Evolutionary conservation across 2,797 vertebrate species (phyloP), one percentile per base, ranked within the genome.

Genomic region (Enoplosus armatus): DNA sequence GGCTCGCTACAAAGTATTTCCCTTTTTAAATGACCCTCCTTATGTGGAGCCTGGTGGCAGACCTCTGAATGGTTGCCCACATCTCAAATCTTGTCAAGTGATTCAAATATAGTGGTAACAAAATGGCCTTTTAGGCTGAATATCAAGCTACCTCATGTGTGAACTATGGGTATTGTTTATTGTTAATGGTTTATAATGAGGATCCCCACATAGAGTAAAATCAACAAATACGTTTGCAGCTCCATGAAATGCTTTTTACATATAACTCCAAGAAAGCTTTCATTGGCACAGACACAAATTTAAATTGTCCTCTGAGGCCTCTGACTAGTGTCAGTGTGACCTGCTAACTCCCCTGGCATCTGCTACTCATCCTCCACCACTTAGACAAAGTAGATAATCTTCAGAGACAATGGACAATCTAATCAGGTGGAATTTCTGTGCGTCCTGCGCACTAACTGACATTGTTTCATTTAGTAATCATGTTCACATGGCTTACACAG

Each of bases 371-470:
- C 81, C 68, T 84, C 77, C 55, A 61, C 82, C 78, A 72, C 83
- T 90, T 84, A 81, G 61, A 77, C 85, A 85, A 87, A 91, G 84
- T 63, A 83, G 83, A 89, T 86, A 53, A 86, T 88, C 82, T 74
- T 80, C 65, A 77, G 79, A 86, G 74, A 88, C 87, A 88, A 86
- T 79, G 66, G 75, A 58, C 56, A 71, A 39, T 85, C 71, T 79
- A 83, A 79, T 84, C 64, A 82, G 66, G 62, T 37, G 72, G 64
- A 73, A 29, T 62, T 77, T 61, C 55, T 55, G 54, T 50, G 56
- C 56, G 33, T 39, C 60, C 18, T 33, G 18, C 24, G 50, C 39
- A 31, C 54, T 58, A 63, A 62, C 56, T 74, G 59, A 41, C 76
- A 72, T 63, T 39, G 62, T 81, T 55, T 85, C 53, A 69, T 71